Evolutionary conservation across 2,888 invertebrate genomes (phyloP).

Genomic region (Scaptodrosophila latifasciaeformis): DNA sequence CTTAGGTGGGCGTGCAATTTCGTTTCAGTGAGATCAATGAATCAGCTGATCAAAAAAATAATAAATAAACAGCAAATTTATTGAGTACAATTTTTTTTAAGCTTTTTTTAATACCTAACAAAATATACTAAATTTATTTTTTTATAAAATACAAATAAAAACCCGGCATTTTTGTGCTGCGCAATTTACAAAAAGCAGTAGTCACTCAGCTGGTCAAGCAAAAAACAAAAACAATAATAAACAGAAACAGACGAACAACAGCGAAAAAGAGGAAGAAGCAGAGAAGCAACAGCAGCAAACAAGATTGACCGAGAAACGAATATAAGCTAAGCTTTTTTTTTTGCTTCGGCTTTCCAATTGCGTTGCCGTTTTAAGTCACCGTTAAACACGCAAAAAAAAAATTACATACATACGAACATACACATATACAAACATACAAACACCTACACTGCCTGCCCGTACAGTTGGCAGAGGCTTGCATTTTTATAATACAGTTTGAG

Average conservation of each 20-base stretch:
- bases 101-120: conserved; percentile 9
- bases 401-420: conserved; percentile 11
- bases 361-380: no score
- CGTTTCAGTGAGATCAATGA: conserved; percentile 19
- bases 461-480: conserved; percentile 22
- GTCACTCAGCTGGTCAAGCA: conserved; percentile 10
- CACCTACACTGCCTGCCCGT: not conserved
- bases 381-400: not conserved
- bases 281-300: conserved; percentile 41
- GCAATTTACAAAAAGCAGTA: conserved; percentile 44
- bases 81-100: no score
- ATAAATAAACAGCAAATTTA: conserved; percentile 25
- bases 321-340: conserved; percentile 47
- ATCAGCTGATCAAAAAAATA: conserved; percentile 22
- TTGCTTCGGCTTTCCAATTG: conserved; percentile 58
- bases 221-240: conserved; percentile 1
- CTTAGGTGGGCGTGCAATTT: no score
- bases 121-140: not conserved
- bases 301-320: conserved; percentile 42
- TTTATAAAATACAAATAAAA: conserved; percentile 11
- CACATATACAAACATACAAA: conserved; percentile 17
- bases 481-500: conserved; percentile 22
- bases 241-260: no score
- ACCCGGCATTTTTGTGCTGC: conserved; percentile 61
- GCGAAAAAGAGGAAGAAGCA: no score